These are phyloP conservation scores for Drosophila quinaria DNA, from an alignment of 2,888 invertebrate species.

Conservation along the genomic window DNA sequence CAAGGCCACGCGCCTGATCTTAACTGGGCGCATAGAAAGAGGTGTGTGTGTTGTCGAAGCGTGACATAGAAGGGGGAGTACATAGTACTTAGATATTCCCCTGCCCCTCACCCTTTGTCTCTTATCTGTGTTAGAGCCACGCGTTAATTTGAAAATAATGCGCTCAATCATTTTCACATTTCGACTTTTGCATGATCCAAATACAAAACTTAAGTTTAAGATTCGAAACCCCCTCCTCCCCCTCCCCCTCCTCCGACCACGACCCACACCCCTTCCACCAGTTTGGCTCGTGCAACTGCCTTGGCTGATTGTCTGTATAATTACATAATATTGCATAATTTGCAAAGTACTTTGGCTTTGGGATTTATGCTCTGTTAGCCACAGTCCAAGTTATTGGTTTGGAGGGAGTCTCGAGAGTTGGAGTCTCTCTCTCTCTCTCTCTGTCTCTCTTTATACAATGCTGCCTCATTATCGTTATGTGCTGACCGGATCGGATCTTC, in stretches of 20 bases:
- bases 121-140: conserved; percentile 55
- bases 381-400: conserved; percentile 44
- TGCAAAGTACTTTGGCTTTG: conserved; percentile 78
- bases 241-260: background rate
- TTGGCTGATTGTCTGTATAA: conserved; percentile 76
- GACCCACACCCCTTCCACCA: background rate
- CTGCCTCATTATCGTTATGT: conserved; percentile 75
- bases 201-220: conserved; percentile 29
- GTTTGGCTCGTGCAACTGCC: conserved; percentile 7
- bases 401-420: background rate
- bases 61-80: conserved; percentile 28
- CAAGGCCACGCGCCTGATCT: conserved; percentile 56
- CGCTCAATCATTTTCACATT: conserved; percentile 80
- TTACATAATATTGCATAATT: conserved; percentile 82
- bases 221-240: background rate
- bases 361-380: conserved; percentile 84
- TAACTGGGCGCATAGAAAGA: conserved; percentile 44
- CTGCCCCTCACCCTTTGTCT: background rate
- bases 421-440: conserved; percentile 7
- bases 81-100: conserved; percentile 21
- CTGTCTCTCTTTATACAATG: conserved; percentile 45
- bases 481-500: conserved; percentile 60
- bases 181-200: conserved; percentile 47
- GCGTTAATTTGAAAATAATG: conserved; percentile 84
- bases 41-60: conserved; percentile 46